These are phyloP conservation scores for Onychomys arenicola DNA, from an alignment of 2,797 vertebrate species.

Conservation along the genomic window DNA sequence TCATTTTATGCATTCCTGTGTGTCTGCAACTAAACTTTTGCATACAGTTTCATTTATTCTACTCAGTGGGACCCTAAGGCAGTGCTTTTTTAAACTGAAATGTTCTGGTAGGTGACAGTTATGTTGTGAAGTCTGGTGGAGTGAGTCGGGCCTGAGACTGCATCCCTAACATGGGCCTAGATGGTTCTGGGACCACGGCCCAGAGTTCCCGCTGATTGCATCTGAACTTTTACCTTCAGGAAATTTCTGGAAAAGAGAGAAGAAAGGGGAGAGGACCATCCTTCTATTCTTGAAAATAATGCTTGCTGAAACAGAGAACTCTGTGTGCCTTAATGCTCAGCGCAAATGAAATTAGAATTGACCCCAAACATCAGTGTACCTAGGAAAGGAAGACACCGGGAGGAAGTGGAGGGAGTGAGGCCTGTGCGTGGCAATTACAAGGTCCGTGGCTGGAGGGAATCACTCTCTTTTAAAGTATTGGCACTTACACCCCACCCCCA, in stretches of 20 bases:
- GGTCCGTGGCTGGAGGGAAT: not conserved
- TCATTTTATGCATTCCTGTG: not conserved
- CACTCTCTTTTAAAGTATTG: not conserved
- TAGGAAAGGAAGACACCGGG: conserved; percentile 16
- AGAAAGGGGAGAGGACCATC: not conserved
- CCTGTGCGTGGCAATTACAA: not conserved
- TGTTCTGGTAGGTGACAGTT: not conserved
- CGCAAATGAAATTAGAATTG: conserved; percentile 72
- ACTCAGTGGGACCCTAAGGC: not conserved
- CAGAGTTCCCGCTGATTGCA: not conserved
- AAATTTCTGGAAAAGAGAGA: conserved; percentile 6
- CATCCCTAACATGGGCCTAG: not conserved
- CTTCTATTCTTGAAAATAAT: conserved; percentile 25
- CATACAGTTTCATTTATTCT: not conserved
- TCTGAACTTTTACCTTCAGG: not conserved
- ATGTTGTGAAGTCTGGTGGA: not conserved
- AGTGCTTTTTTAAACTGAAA: conserved; percentile 1
- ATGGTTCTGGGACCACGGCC: not conserved
- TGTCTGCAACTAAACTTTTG: not conserved
- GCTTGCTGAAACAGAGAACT: conserved; percentile 41
- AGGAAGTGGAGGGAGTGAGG: not conserved
- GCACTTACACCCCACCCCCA: not conserved
- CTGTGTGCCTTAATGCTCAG: not conserved
- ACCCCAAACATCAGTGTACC: conserved; percentile 29
- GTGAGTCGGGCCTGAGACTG: not conserved